Conservation (phyloP, 2,888 invertebrate genomes). For the Ophion ellenae region DNA sequence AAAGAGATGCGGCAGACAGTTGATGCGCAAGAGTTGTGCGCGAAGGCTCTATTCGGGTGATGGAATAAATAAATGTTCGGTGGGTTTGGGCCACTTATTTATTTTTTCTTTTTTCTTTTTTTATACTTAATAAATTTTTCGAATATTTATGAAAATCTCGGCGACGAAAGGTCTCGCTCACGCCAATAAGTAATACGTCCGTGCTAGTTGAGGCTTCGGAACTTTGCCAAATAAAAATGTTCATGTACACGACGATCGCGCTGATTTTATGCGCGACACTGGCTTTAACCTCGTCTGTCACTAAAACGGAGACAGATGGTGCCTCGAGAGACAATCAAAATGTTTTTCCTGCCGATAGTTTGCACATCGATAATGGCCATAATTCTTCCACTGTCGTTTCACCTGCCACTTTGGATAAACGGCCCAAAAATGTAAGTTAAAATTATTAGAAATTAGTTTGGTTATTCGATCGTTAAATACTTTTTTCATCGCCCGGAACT, state of each 20-base stretch:
- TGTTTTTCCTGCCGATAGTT: constrained; percentile 14
- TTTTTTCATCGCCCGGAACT: neutral
- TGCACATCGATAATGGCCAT: neutral
- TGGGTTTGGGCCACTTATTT: constrained; percentile 61
- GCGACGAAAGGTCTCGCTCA: neutral
- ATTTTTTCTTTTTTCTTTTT: constrained; percentile 36
- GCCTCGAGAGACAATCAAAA: constrained; percentile 20
- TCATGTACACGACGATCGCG: constrained; percentile 26
- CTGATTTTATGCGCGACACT: constrained; percentile 68
- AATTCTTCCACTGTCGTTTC: neutral
- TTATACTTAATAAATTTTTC: constrained; percentile 42
- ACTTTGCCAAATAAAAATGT: constrained; percentile 45
- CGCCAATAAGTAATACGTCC: neutral
- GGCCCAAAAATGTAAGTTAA: constrained; percentile 41
- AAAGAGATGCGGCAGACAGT: neutral
- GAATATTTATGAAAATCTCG: constrained; percentile 2
- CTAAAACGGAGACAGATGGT: constrained; percentile 63
- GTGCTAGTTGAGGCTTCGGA: neutral
- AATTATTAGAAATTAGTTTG: constrained; percentile 4
- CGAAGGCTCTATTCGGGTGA: constrained; percentile 34
- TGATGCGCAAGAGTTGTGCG: constrained; percentile 49
- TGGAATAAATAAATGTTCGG: constrained; percentile 64
- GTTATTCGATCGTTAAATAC: neutral
- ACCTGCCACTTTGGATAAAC: neutral
- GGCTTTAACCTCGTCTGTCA: constrained; percentile 73